Evolutionary conservation across 2,113 vertebrate genomes (phyloP).

Genomic region (Thunnus maccoyii): DNA sequence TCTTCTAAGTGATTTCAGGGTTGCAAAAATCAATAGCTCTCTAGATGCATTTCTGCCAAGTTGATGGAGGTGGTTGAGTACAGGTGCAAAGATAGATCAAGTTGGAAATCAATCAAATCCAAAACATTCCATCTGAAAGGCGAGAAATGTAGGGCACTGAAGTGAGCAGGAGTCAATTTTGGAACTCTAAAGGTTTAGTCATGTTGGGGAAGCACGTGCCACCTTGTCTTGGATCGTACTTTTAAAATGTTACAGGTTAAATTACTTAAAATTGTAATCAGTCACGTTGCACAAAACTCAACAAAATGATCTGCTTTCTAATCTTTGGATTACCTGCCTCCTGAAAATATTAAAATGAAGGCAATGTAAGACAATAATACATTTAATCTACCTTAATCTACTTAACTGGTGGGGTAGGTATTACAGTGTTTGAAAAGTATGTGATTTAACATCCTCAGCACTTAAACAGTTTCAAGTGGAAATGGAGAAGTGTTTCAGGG

Average conservation of each 20-base stretch:
- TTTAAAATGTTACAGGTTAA: constrained; percentile 23
- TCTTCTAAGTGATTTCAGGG: constrained; percentile 79
- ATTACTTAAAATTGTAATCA: not conserved
- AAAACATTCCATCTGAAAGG: constrained; percentile 76
- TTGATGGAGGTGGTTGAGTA: constrained; percentile 76
- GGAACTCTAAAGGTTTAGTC: constrained; percentile 53
- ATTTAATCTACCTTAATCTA: constrained; percentile 46
- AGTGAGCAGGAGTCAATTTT: constrained; percentile 72
- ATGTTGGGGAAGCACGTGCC: constrained; percentile 34
- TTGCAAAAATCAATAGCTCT: constrained; percentile 80
- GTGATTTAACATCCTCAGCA: constrained; percentile 6
- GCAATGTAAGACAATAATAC: constrained; percentile 9
- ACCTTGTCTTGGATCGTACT: not conserved
- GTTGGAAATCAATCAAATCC: constrained; percentile 82
- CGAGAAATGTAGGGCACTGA: constrained; percentile 71
- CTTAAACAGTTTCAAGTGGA: constrained; percentile 38
- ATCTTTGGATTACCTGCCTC: not conserved
- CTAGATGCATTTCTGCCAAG: constrained; percentile 78
- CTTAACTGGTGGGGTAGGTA: constrained; percentile 9
- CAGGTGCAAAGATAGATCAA: constrained; percentile 78
- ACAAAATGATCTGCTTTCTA: not conserved
- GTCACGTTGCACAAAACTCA: not conserved
- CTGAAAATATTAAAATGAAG: not conserved
- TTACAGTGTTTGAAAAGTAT: constrained; percentile 22
- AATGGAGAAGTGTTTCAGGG: not conserved